Base-by-base conservation (phyloP, 2,888 invertebrate genomes). In the Drosophila kokeensis region DNA sequence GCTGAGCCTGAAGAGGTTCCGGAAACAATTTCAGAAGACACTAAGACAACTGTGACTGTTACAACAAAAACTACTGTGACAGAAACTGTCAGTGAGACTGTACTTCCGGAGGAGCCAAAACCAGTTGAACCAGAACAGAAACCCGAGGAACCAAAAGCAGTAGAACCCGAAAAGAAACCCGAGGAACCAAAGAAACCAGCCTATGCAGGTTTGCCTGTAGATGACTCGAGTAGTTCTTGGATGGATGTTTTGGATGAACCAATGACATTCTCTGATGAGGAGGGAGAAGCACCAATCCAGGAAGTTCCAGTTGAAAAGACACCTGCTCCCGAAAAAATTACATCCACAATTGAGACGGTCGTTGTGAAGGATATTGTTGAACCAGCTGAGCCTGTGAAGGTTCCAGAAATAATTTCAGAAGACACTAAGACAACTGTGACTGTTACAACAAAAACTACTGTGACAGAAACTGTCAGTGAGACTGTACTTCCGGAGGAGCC, bases 111-210 rank as follows among this genome's bases (percentile, higher is more conserved):
- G 11, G 30, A 54, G n/a, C 24, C 54, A 0, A 68, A 32, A 24
- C 8, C 18, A 18, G 53, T 30, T 0, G 69, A 63, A 38, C 55
- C 59, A 0, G 68, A 87, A 32, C 87, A 89, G 68, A 69, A 89
- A 63, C 69, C 83, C 1, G 90, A 91, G 52, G 13, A 45, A 21
- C 21, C 1, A 7, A 21, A 42, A 1, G 42, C 42, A 13, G 42
- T 42, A 13, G 42, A 42, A 4, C 13, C 13, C 1, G 10, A 4
- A n/a, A 40, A n/a, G n/a, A 40, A n/a, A 40, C n/a, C n/a, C 1
- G 40, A n/a, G 4, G 40, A 40, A 10, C 40, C n/a, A 0, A n/a
- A 42, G 5, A 42, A 42, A n/a, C 40, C 40, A 6, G n/a, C n/a
- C 0, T 42, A 42, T 6, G 40, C 40, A 0, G 40, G n/a, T 2